These are phyloP conservation scores for Synergus gifuensis DNA, from an alignment of 2,888 invertebrate species.

Conservation along the genomic window DNA sequence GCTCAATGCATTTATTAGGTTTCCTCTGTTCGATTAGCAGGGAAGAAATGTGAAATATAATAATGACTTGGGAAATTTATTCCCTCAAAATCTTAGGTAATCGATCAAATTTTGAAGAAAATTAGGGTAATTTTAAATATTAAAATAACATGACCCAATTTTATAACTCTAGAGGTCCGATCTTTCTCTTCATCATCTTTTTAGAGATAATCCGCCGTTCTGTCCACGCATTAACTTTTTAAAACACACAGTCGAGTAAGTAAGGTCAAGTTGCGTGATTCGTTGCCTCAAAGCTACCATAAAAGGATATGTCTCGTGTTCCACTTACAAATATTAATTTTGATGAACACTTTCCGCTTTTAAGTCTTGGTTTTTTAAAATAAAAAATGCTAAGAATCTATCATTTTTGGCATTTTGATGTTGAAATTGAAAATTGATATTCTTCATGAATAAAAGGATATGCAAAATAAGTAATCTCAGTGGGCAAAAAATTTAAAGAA, in stretches of 20 bases:
- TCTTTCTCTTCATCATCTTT: neutral
- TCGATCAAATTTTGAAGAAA: no score
- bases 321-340: constrained; percentile 61
- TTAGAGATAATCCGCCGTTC: neutral
- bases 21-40: neutral
- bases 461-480: no score
- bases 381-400: no score
- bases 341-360: constrained; percentile 40
- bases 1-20: neutral
- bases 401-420: no score
- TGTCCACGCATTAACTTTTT: neutral
- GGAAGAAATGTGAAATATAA: neutral
- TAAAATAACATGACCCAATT: no score
- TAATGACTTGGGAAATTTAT: no score
- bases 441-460: no score
- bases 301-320: constrained; percentile 69
- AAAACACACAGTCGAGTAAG: constrained; percentile 48
- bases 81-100: no score
- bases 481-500: no score
- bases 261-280: constrained; percentile 57
- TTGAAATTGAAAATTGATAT: no score
- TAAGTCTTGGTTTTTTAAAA: neutral
- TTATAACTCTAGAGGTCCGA: neutral
- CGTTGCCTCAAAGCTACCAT: constrained; percentile 63
- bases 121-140: no score